Evolutionary conservation across 1,140 invertebrate species (phyloP).

Genomic region (Pantala flavescens): DNA sequence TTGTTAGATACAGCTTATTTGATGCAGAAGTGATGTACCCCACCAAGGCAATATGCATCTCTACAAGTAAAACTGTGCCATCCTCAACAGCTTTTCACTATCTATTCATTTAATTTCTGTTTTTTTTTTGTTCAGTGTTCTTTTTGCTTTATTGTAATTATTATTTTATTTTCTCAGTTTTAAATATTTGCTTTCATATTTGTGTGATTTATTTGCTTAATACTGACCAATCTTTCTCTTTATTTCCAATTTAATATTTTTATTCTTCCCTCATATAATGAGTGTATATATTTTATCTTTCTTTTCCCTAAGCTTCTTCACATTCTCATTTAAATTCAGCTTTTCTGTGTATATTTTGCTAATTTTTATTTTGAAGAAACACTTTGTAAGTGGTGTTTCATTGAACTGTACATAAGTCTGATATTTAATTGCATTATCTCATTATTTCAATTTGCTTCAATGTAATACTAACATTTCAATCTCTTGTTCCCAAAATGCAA

Average conservation of each 20-base stretch:
- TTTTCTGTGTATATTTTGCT: too few relatives aligned
- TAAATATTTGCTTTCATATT: background rate
- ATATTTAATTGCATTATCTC: too few relatives aligned
- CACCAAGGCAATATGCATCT: background rate
- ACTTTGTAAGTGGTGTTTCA: too few relatives aligned
- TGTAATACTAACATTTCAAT: too few relatives aligned
- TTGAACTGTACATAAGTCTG: too few relatives aligned
- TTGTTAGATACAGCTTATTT: slow-evolving; percentile 2
- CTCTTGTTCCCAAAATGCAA: background rate
- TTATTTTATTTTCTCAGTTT: background rate
- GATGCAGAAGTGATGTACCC: background rate
- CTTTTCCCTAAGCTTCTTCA: too few relatives aligned
- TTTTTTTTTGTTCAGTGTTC: background rate
- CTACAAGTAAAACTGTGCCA: background rate
- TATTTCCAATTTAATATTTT: slow-evolving; percentile 18
- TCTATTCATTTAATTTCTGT: slow-evolving; percentile 10
- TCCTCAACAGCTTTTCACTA: background rate
- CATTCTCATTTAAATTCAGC: too few relatives aligned
- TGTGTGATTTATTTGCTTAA: slow-evolving; percentile 17
- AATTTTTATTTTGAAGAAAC: too few relatives aligned
- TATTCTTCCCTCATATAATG: background rate
- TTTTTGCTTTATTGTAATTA: slow-evolving; percentile 13
- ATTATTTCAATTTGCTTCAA: too few relatives aligned
- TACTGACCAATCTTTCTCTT: slow-evolving; percentile 23
- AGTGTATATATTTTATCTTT: background rate